Percentiles rank a stretch among this genome's conserved stretches.
Conservation (phyloP, 2,113 vertebrate species). For the Phaethon lepturus region DNA sequence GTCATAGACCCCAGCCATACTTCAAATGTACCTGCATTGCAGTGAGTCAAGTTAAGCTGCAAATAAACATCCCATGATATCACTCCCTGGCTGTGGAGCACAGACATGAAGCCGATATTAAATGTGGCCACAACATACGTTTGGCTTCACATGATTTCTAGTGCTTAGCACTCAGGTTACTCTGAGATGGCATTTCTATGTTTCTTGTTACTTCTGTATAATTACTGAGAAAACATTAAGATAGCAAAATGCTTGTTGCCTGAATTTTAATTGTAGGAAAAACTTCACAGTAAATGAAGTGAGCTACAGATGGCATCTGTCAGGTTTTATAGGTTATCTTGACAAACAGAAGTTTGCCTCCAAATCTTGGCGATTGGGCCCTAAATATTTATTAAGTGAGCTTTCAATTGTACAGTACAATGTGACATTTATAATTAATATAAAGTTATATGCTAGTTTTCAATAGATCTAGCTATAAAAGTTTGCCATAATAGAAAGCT, state of each 20-base stretch:
- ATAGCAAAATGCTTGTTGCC: not conserved
- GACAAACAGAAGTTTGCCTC: not conserved
- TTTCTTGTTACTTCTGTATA: not conserved
- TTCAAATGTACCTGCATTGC: not conserved
- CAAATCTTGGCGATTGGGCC: not conserved
- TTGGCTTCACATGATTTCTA: not conserved
- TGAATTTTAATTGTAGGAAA: not conserved
- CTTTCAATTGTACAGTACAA: not conserved
- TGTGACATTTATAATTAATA: not conserved
- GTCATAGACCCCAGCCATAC: not conserved
- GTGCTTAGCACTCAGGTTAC: not conserved
- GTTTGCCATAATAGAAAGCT: not conserved
- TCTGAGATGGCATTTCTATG: not conserved
- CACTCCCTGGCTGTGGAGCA: not conserved
- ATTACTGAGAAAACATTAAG: not conserved
- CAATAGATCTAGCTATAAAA: not conserved
- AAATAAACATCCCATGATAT: slow-evolving; percentile 10
- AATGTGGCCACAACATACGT: not conserved
- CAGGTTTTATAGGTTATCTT: not conserved
- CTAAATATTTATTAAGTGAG: not conserved
- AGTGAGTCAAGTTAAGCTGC: not conserved
- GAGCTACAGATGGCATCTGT: not conserved
- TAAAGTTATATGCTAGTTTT: not conserved
- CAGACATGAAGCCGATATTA: not conserved
- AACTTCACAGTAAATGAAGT: not conserved